Percentiles rank a stretch among this genome's conserved stretches.
phyloP scores from a whole-genome alignment of 2,888 invertebrate genomes.

The Lamellibrachia satsuma region DNA sequence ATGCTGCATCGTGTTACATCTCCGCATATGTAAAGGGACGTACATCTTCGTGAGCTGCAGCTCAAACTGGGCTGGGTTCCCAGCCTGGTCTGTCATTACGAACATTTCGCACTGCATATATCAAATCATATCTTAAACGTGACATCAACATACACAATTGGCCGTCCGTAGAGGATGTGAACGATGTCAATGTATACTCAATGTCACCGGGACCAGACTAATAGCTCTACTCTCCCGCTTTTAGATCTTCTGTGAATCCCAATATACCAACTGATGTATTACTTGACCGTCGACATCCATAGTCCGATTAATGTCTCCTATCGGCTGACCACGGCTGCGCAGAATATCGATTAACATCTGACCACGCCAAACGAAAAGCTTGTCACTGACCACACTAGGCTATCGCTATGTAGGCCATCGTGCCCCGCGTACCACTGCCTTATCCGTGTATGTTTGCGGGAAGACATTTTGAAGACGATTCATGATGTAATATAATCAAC shows the following conservation, averaged over 20 bases:
- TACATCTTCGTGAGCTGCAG: too few relatives aligned
- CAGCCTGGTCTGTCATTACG: too few relatives aligned
- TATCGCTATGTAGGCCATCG: neutral
- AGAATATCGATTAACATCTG: neutral
- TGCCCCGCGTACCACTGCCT: neutral
- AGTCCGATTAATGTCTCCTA: neutral
- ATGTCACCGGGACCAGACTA: neutral
- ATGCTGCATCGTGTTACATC: too few relatives aligned
- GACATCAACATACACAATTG: too few relatives aligned
- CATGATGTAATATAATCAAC: neutral
- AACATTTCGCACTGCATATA: too few relatives aligned
- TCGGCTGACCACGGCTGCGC: neutral
- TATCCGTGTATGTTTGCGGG: neutral
- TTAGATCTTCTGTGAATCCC: neutral
- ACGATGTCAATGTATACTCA: neutral
- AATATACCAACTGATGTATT: neutral
- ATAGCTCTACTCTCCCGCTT: neutral
- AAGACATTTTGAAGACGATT: neutral
- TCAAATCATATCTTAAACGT: too few relatives aligned
- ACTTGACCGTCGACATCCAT: neutral
- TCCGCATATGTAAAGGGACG: too few relatives aligned
- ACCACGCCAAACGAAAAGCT: neutral
- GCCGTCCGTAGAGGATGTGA: neutral
- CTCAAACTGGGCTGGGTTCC: too few relatives aligned
- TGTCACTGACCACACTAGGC: neutral